phyloP scores from a whole-genome alignment of 37 sponge, comb jelly and placozoan genomes.

The Petrosia ficiformis region DNA sequence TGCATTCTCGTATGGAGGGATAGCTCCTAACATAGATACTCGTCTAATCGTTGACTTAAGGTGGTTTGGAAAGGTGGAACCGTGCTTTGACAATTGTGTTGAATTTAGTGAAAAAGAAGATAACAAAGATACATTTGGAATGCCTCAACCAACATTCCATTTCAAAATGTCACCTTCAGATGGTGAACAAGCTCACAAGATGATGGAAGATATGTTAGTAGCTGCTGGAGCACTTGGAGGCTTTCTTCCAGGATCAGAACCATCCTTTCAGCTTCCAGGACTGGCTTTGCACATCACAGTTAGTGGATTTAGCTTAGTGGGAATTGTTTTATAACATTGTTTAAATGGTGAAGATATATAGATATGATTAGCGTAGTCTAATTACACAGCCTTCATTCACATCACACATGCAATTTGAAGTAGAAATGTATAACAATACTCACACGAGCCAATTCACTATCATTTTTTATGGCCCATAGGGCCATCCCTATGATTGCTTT shows the following conservation, averaged over 20 bases:
- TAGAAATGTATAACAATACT: no score
- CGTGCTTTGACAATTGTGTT: constrained; percentile 23
- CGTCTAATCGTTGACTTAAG: constrained; percentile 57
- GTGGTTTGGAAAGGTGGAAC: constrained; percentile 42
- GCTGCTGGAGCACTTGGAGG: constrained; percentile 46
- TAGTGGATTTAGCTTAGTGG: constrained; percentile 8
- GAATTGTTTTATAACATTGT: neutral
- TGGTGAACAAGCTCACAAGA: neutral
- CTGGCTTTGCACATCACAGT: constrained; percentile 47
- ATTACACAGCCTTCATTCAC: no score
- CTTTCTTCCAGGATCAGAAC: constrained; percentile 55
- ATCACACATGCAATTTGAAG: neutral
- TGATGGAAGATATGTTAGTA: constrained; percentile 51
- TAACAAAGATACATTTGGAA: constrained; percentile 35
- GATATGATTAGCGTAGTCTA: no score
- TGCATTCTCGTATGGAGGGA: constrained; percentile 32
- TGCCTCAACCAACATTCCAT: constrained; percentile 67
- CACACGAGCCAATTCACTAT: no score
- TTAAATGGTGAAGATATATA: neutral
- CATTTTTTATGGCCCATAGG: no score
- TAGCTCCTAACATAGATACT: constrained; percentile 31
- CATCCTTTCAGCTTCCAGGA: constrained; percentile 40
- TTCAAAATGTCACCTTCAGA: constrained; percentile 22
- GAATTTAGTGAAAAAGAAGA: constrained; percentile 20
- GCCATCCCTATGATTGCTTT: no score